These are phyloP conservation scores for Emesis russula DNA, from an alignment of 2,888 invertebrate genomes.

Conservation along the genomic window DNA sequence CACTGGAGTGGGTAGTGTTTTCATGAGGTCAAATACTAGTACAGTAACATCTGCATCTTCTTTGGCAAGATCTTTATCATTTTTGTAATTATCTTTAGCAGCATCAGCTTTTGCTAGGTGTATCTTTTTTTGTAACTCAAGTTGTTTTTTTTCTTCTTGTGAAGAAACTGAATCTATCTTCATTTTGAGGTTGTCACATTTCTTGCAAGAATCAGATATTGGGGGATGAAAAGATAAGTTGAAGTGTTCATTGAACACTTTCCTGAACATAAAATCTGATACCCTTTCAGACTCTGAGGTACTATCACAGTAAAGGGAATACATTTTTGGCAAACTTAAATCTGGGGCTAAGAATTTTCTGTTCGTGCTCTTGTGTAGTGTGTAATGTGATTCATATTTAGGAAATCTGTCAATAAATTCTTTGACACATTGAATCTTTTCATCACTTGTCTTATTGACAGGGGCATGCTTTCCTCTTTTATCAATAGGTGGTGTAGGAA, in stretches of 20 bases:
- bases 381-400: slow-evolving; percentile 56
- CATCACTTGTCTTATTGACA: slow-evolving; percentile 71
- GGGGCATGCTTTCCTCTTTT: too few relatives aligned
- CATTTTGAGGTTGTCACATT: slow-evolving; percentile 52
- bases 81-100: slow-evolving; percentile 29
- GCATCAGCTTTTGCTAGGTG: slow-evolving; percentile 42
- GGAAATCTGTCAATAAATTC: slow-evolving; percentile 66
- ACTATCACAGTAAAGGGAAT: slow-evolving; percentile 9
- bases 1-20: slow-evolving; percentile 77
- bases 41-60: slow-evolving; percentile 17
- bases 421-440: slow-evolving; percentile 61
- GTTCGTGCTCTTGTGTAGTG: slow-evolving; percentile 37
- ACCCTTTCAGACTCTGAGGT: slow-evolving; percentile 35
- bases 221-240: slow-evolving; percentile 62
- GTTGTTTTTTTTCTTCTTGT: neutral
- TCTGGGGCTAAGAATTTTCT: slow-evolving; percentile 32
- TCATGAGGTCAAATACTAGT: slow-evolving; percentile 69
- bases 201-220: slow-evolving; percentile 58
- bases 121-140: slow-evolving; percentile 4
- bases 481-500: slow-evolving; percentile 46
- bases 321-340: neutral
- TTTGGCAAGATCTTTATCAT: neutral
- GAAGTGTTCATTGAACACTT: slow-evolving; percentile 17
- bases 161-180: slow-evolving; percentile 44
- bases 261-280: slow-evolving; percentile 46